Conservation (phyloP, 2,888 invertebrate species). For the Empis stercorea region DNA sequence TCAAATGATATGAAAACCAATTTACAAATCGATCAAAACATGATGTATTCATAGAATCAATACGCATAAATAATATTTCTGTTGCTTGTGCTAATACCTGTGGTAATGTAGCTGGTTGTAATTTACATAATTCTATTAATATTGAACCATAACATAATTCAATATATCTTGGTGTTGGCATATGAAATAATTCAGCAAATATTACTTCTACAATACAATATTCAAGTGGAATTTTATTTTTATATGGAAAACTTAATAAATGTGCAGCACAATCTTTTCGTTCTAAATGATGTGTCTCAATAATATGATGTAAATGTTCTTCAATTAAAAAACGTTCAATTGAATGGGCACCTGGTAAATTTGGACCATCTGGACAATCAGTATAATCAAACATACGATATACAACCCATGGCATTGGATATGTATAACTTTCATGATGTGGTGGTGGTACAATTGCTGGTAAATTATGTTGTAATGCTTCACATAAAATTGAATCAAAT, state of each 20-base stretch:
- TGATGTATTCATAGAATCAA: conserved; percentile 93
- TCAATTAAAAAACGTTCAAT: conserved; percentile 97
- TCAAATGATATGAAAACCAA: conserved; percentile 98
- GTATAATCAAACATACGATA: conserved; percentile 98
- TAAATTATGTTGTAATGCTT: conserved; percentile 90
- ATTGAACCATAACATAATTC: conserved; percentile 92
- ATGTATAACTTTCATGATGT: conserved; percentile 77
- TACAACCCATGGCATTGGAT: conserved; percentile 90
- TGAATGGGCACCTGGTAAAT: conserved; percentile 89
- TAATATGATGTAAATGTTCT: conserved; percentile 88
- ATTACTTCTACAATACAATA: conserved; percentile 97
- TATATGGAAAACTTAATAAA: conserved; percentile 82
- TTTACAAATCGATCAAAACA: conserved; percentile 93
- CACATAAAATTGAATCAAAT: conserved; percentile 88
- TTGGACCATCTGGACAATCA: conserved; percentile 88
- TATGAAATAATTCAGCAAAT: conserved; percentile 84
- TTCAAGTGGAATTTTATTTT: conserved; percentile 88
- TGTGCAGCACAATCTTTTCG: conserved; percentile 92
- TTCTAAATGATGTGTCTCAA: conserved; percentile 76
- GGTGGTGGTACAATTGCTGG: conserved; percentile 84
- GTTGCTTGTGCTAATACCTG: conserved; percentile 96
- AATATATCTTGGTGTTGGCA: conserved; percentile 77
- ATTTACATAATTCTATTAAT: conserved; percentile 90
- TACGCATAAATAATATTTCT: conserved; percentile 88
- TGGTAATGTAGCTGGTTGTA: conserved; percentile 94